Evolutionary conservation across 2,113 vertebrate genomes (phyloP).

Genomic region (Pimephales promelas): DNA sequence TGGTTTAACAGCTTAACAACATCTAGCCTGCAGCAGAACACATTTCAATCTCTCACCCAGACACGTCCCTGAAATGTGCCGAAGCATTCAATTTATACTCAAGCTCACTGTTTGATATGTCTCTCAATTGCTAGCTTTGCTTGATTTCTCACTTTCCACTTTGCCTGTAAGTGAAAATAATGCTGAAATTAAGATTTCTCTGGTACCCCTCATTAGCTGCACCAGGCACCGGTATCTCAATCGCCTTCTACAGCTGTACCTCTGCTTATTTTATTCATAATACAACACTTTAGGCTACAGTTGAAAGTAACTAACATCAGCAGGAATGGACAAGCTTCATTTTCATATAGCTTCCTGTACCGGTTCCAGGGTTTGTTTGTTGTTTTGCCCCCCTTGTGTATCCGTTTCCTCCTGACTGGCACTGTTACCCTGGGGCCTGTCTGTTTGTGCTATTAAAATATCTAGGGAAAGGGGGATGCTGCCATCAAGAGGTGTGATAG

Average conservation of each 20-base stretch:
- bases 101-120: background rate
- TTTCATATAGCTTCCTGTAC: slow-evolving; percentile 43
- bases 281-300: slow-evolving; percentile 10
- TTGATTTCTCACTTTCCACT: background rate
- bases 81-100: background rate
- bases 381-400: slow-evolving; percentile 38
- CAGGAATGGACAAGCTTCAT: slow-evolving; percentile 30
- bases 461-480: slow-evolving; percentile 55
- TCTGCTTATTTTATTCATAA: slow-evolving; percentile 32
- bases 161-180: slow-evolving; percentile 4
- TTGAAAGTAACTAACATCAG: slow-evolving; percentile 50
- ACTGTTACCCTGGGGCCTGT: slow-evolving; percentile 30
- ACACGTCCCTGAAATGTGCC: background rate
- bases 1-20: background rate
- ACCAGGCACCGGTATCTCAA: background rate
- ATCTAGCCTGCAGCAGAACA: background rate
- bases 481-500: slow-evolving; percentile 52
- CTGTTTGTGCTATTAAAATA: slow-evolving; percentile 38
- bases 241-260: background rate
- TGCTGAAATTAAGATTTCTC: slow-evolving; percentile 27
- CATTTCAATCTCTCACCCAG: background rate
- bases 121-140: background rate
- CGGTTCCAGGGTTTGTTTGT: slow-evolving; percentile 46
- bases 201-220: slow-evolving; percentile 19
- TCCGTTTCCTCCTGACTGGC: slow-evolving; percentile 51